Evolutionary conservation across 2,113 vertebrate genomes (phyloP).

Genomic region (Channa maculata): DNA sequence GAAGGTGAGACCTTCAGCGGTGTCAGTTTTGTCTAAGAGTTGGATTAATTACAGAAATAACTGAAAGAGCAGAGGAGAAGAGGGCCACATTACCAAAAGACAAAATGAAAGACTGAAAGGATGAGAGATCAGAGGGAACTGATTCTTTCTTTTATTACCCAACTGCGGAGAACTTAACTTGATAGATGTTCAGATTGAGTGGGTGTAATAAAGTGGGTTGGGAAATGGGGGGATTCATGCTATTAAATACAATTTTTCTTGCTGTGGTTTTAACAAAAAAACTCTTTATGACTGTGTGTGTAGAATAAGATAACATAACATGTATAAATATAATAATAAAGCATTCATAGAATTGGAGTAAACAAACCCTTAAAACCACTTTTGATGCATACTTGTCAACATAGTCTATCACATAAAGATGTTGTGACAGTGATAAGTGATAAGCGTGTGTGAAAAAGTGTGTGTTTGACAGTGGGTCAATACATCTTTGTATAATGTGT

Average conservation of each 20-base stretch:
- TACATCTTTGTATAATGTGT: neutral
- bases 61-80: neutral
- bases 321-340: too few species aligned
- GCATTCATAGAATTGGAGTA: too few species aligned
- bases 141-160: neutral
- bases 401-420: neutral
- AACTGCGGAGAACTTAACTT: neutral
- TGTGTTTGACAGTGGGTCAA: neutral
- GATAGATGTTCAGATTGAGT: neutral
- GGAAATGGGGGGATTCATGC: too few species aligned
- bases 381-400: neutral
- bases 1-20: slow-evolving; percentile 25
- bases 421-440: slow-evolving; percentile 1
- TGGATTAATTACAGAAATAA: slow-evolving; percentile 34
- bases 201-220: neutral
- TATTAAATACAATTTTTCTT: too few species aligned
- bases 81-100: neutral
- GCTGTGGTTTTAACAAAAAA: too few species aligned
- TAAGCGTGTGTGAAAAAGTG: neutral
- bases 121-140: neutral
- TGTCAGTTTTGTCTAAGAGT: slow-evolving; percentile 23
- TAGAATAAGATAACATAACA: too few species aligned
- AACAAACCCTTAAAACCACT: too few species aligned
- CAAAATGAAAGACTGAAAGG: neutral
- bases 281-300: too few species aligned